A percentile compares a stretch with the other conserved stretches of the same genome.
These are phyloP conservation scores for Merodon equestris DNA, from an alignment of 2,888 invertebrate species.

Conservation along the genomic window DNA sequence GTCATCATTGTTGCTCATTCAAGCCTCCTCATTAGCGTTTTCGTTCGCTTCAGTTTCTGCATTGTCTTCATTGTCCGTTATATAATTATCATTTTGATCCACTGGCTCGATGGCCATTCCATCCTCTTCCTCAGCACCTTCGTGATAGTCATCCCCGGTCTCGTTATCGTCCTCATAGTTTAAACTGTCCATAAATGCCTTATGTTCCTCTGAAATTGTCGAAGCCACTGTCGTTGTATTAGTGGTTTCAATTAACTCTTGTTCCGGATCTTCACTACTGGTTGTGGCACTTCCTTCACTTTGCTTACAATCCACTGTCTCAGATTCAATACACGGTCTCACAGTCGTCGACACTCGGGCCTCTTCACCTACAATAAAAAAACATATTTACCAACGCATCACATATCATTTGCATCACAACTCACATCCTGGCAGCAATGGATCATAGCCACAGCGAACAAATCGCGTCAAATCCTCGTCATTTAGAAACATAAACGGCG, in stretches of 20 bases:
- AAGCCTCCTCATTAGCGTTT: background rate
- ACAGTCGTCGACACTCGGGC: background rate
- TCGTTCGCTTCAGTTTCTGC: background rate
- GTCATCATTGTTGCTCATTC: background rate
- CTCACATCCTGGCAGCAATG: constrained; percentile 71
- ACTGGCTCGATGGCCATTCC: constrained; percentile 3
- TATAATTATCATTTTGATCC: constrained; percentile 6
- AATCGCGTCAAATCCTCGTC: constrained; percentile 71
- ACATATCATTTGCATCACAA: background rate
- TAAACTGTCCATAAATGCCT: no score
- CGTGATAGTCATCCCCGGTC: constrained; percentile 3
- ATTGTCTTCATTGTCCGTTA: background rate
- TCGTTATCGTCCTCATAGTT: constrained; percentile 17
- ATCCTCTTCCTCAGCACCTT: constrained; percentile 5
- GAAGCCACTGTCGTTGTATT: constrained; percentile 18
- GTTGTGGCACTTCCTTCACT: no score
- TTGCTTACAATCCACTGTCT: background rate
- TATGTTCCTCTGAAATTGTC: constrained; percentile 1
- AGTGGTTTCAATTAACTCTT: constrained; percentile 7
- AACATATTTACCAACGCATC: background rate
- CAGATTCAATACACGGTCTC: background rate
- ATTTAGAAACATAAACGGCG: constrained; percentile 45
- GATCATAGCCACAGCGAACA: constrained; percentile 73
- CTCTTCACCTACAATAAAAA: constrained; percentile 10
- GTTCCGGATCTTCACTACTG: no score